phyloP scores from a whole-genome alignment of 2,113 vertebrate species.

The Takifugu flavidus region DNA sequence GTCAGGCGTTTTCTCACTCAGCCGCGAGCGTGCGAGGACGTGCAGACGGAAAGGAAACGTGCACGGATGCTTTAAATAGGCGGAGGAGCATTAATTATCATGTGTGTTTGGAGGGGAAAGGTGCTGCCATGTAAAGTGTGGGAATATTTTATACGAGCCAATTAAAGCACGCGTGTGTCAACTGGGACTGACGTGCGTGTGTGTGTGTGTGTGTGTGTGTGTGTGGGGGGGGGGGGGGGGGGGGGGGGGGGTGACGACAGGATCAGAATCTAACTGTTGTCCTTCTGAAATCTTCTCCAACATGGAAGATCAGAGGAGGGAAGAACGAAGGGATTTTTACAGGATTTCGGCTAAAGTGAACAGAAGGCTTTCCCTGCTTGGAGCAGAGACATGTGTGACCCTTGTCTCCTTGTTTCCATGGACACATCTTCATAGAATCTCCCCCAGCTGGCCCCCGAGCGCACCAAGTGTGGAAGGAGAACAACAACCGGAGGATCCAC shows the following conservation, averaged over 20 bases:
- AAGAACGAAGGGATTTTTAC: neutral
- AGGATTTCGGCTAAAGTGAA: constrained; percentile 28
- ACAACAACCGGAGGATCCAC: constrained; percentile 54
- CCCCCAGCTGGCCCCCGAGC: constrained; percentile 62
- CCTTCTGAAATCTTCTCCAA: too few species aligned
- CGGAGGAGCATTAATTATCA: constrained; percentile 63
- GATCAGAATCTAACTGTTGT: too few species aligned
- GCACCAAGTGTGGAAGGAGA: constrained; percentile 47
- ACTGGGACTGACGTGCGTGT: too few species aligned
- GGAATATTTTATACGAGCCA: constrained; percentile 54
- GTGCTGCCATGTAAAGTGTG: constrained; percentile 41
- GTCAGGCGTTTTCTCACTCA: constrained; percentile 3
- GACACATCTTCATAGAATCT: constrained; percentile 72
- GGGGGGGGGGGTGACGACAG: too few species aligned
- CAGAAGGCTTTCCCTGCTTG: constrained; percentile 43
- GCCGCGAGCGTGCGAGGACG: constrained; percentile 24
- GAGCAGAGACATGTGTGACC: constrained; percentile 59
- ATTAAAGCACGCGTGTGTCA: constrained; percentile 16
- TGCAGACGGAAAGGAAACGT: constrained; percentile 12
- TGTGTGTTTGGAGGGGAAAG: constrained; percentile 37
- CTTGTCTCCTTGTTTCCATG: constrained; percentile 71
- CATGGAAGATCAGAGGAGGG: too few species aligned
- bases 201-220: too few species aligned
- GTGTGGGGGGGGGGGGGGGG: too few species aligned
- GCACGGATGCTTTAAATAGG: constrained; percentile 63